A percentile compares a stretch with the other conserved stretches of the same genome.
These are phyloP conservation scores for Ectropis crepuscularia DNA, from an alignment of 2,888 invertebrate species.

Conservation along the genomic window DNA sequence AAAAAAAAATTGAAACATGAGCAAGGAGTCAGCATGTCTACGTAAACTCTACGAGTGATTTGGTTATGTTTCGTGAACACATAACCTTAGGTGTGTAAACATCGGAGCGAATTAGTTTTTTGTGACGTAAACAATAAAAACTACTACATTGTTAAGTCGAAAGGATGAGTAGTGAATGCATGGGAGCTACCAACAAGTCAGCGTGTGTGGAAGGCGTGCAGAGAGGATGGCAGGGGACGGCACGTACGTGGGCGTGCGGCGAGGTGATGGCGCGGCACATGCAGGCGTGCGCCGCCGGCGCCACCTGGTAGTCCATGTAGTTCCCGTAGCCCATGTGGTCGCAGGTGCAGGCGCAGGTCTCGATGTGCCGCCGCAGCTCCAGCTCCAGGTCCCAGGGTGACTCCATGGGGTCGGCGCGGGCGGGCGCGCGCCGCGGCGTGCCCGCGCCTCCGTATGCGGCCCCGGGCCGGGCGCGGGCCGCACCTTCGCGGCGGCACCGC, in stretches of 20 bases:
- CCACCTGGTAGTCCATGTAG: slow-evolving; percentile 95
- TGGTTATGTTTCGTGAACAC: too few relatives aligned
- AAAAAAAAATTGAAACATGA: too few relatives aligned
- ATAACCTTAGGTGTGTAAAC: not conserved
- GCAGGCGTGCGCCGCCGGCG: slow-evolving; percentile 79
- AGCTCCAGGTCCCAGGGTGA: slow-evolving; percentile 89
- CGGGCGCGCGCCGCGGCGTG: slow-evolving; percentile 71
- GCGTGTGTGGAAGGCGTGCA: slow-evolving; percentile 58
- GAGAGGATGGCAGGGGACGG: slow-evolving; percentile 51
- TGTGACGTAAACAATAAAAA: not conserved
- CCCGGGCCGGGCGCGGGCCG: slow-evolving; percentile 76
- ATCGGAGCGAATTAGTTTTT: not conserved
- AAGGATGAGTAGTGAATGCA: slow-evolving; percentile 15
- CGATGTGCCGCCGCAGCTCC: slow-evolving; percentile 94
- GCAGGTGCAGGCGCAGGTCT: slow-evolving; percentile 95
- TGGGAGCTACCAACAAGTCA: slow-evolving; percentile 61
- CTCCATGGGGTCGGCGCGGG: slow-evolving; percentile 79
- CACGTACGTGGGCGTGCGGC: slow-evolving; percentile 82
- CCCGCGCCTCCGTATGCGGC: slow-evolving; percentile 73
- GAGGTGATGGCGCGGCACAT: slow-evolving; percentile 82
- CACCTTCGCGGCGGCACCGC: slow-evolving; percentile 77
- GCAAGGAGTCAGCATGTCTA: too few relatives aligned
- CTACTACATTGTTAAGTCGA: not conserved
- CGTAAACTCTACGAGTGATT: too few relatives aligned
- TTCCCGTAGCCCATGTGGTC: slow-evolving; percentile 97